Base-by-base conservation (phyloP, 2,113 vertebrate species). In the Centropus bengalensis region DNA sequence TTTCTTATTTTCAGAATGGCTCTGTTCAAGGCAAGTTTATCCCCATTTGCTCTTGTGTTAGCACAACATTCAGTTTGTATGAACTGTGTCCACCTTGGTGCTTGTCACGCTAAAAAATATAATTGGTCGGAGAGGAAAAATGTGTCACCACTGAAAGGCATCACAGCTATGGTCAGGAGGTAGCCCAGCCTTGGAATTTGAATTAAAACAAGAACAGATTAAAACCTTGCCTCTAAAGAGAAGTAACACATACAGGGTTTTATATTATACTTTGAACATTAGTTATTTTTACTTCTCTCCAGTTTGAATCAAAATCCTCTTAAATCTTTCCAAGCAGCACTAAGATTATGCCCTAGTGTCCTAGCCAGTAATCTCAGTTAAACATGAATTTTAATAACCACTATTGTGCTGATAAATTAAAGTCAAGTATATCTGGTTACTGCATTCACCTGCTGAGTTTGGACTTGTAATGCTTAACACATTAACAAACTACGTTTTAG, bases 401-500 rank as follows among this genome's bases (percentile, higher is more conserved):
- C 45, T 45, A 68, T 33, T 82, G 74, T 73, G 81, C 73, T 82
- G 81, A 86, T 93, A 73, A 95, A 90, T 81, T 94, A 86, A 87
- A 94, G 75, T 63, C 86, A 93, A 64, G 56, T 66, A 60, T 38
- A 71, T 42, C 69, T 54, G 62, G 64, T 83, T 90, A 71, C 74
- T 90, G 70, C 55, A 69, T 36, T 71, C 75, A 88, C 71, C 93
- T 90, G 88, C 84, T 69, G 64, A 19, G 36, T 59, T 55, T 66
- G 85, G 60, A 81, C 86, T 86, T 88, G 88, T n/a, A 86, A 44
- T 64, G 86, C 77, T 85, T 81, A 82, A 78, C 40, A 52, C 58
- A 88, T 81, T 88, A 95, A 95, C 94, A 83, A 90, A 96, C 60
- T 58, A 6, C 42, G 40, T 85, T 96, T 89, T 86, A 93, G 52